Conservation (phyloP, 1,140 invertebrate genomes). For the Brachystomella parvula region DNA sequence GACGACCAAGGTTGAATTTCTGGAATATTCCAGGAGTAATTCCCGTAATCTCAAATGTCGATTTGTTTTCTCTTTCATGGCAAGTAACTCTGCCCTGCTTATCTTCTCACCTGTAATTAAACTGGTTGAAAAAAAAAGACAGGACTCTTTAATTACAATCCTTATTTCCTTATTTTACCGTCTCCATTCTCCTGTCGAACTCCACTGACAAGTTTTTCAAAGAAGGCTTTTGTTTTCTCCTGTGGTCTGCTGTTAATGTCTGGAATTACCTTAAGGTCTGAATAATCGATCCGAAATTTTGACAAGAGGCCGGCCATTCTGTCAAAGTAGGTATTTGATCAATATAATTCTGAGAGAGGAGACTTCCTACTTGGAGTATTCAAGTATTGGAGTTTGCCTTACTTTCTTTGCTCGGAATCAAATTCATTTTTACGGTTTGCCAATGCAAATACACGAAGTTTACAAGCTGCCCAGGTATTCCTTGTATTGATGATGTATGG, state of each 20-base stretch:
- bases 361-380: not conserved
- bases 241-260: conserved; percentile 69
- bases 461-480: conserved; percentile 74
- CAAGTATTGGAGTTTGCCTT: not conserved
- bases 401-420: conserved; percentile 86
- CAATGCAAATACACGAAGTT: conserved; percentile 85
- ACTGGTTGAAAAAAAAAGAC: conserved; percentile 41
- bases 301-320: conserved; percentile 90
- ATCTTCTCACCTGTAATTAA: conserved; percentile 50
- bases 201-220: conserved; percentile 59
- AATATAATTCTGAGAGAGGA: not conserved
- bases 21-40: conserved; percentile 74
- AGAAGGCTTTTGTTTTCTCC: conserved; percentile 65
- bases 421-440: conserved; percentile 86
- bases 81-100: conserved; percentile 71
- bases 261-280: conserved; percentile 79
- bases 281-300: conserved; percentile 95
- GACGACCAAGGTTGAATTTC: conserved; percentile 75
- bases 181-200: conserved; percentile 53
- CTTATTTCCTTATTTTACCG: conserved; percentile 40
- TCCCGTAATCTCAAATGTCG: conserved; percentile 81
- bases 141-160: not conserved
- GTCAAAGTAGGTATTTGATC: conserved; percentile 36
- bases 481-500: conserved; percentile 86
- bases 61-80: conserved; percentile 83